Conservation (phyloP, 2,888 invertebrate species). For the Drosophila nigritarsus region DNA sequence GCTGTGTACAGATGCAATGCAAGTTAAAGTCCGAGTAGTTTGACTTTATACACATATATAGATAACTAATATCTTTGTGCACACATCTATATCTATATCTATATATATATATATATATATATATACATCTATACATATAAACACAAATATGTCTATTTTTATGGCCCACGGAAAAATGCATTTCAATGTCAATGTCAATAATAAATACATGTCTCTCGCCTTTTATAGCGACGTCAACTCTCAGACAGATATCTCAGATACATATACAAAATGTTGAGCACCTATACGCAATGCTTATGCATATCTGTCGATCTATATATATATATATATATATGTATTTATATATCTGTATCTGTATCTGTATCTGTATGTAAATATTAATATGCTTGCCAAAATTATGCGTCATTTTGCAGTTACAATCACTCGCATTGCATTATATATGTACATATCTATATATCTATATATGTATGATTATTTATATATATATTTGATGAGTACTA, state of each 20-base stretch:
- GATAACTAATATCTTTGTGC: not conserved
- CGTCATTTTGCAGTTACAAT: conserved; percentile 41
- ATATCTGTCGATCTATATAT: not conserved
- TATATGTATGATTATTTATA: not conserved
- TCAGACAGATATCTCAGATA: not conserved
- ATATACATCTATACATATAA: not conserved
- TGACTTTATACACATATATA: not conserved
- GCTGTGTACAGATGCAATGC: not conserved
- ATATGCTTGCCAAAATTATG: conserved; percentile 40
- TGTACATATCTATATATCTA: not conserved
- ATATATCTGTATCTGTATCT: conserved; percentile 9
- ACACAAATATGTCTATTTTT: not conserved
- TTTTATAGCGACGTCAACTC: conserved; percentile 28
- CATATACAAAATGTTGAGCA: not conserved
- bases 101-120: not conserved
- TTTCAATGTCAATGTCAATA: conserved; percentile 62
- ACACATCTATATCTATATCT: not conserved
- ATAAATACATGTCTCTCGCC: conserved; percentile 30
- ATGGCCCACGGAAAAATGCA: conserved; percentile 28
- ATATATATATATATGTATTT: not conserved
- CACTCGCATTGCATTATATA: conserved; percentile 18
- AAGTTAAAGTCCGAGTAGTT: not conserved
- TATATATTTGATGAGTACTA: not conserved
- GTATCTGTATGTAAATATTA: conserved; percentile 1
- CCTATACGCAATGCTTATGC: not conserved